Evolutionary conservation across 2,797 vertebrate species (phyloP), one percentile per base, ranked within the genome.

Genomic region (Siniperca obscura): DNA sequence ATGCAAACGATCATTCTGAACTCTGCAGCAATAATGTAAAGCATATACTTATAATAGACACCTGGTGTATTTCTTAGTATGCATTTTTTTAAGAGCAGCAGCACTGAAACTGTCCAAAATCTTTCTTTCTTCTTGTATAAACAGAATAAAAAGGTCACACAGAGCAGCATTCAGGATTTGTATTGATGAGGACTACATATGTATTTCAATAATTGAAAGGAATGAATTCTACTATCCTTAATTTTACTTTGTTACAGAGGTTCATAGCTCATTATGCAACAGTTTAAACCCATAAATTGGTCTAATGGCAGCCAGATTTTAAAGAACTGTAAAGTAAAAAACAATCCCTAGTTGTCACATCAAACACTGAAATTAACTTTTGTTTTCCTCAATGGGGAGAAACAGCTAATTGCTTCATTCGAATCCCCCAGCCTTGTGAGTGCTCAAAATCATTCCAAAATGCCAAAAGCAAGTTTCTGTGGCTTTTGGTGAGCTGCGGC

Each of bases 381-480:
- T 57, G 70, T 83, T 83, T 83, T 50, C 36, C 17, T 74, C 67
- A 30, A 27, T 44, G 66, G 22, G 30, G 46, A 70, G 30, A 80
- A 79, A 81, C 21, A 80, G 44, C 70, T 52, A 86, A 84, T 72
- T 81, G 70, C 74, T 62, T 82, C 61, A 71, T 79, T 84, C 21
- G 55, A 69, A 67, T 57, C 73, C 69, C 22, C 53, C 25, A 12
- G 76, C 42, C 76, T 85, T 81, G 80, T 86, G 85, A 87, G 87
- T 0, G 7, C 67, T 86, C 80, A 59, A 76, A 62, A 59, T 77
- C 78, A 25, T 78, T 90, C 86, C 86, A 85, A 76, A 71, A 86
- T 5, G 87, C 88, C 84, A 82, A 81, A 74, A 84, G 89, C 89
- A 56, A 90, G 77, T 90, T 88, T 85, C 70, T 90, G 89, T 89